Evolutionary conservation across 2,797 vertebrate species (phyloP).

Genomic region (Chaenodraco wilsoni): DNA sequence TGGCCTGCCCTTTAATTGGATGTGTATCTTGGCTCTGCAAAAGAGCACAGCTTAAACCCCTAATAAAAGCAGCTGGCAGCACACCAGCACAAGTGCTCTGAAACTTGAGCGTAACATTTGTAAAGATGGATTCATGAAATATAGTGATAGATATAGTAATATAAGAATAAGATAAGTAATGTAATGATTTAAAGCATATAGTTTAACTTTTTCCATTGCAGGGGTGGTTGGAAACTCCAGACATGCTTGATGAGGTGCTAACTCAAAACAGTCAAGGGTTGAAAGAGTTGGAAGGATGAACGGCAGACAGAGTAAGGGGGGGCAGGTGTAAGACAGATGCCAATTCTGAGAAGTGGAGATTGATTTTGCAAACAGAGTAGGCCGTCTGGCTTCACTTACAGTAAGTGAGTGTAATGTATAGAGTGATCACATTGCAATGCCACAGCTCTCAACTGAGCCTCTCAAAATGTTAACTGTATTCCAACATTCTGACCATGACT

Average conservation of each 20-base stretch:
- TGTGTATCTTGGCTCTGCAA: constrained; percentile 49
- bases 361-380: constrained; percentile 46
- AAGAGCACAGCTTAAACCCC: constrained; percentile 31
- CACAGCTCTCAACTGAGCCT: constrained; percentile 12
- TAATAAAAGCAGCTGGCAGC: constrained; percentile 32
- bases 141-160: too few relatives aligned
- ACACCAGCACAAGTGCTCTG: constrained; percentile 7
- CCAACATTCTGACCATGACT: constrained; percentile 14
- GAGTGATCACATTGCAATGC: constrained; percentile 33
- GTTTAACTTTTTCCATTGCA: neutral
- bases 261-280: constrained; percentile 44
- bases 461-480: constrained; percentile 4
- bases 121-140: constrained; percentile 20
- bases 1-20: constrained; percentile 34
- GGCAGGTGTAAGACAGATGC: constrained; percentile 39
- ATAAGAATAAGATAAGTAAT: too few relatives aligned
- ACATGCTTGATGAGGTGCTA: constrained; percentile 39
- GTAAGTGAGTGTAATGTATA: constrained; percentile 26
- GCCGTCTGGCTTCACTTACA: constrained; percentile 56
- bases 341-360: constrained; percentile 40
- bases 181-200: constrained; percentile 6
- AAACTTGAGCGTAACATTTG: neutral
- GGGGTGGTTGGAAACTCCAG: constrained; percentile 12
- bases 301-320: constrained; percentile 30
- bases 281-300: constrained; percentile 29